Evolutionary conservation across 1,140 invertebrate genomes (phyloP), one percentile per base, ranked within the genome.

Genomic region (Cephus cinctus): DNA sequence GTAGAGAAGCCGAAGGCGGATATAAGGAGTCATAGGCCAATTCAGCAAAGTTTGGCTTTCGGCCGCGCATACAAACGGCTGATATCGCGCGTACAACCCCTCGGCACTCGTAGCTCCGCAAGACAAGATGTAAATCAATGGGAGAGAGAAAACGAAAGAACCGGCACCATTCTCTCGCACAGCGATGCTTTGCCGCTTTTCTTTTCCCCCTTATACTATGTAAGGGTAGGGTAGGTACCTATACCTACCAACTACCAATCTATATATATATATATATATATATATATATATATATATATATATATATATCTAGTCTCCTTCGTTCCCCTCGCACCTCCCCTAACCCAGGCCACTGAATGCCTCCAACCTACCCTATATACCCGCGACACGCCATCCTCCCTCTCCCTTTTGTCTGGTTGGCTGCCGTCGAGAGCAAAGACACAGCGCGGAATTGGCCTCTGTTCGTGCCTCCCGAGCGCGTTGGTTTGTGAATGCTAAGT

Each of bases 111-210:
- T 36, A 45, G 22, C 32, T 41, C 42, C 43, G 43, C 58, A 59
- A 66, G 67, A 68, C 69, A 65, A 69, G 68, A 73, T 75, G 69
- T 73, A 73, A 73, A 75, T 75, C 72, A 72, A 73, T 71, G 72
- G 63, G 54, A 59, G 57, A 50, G 55, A 52, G 48, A 47, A 65
- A 59, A 63, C 59, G 61, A 63, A 62, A 48, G 53, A 60, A 59
- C 48, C 44, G 48, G 59, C 50, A 54, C 56, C 47, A 52, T 59
- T 64, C 43, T 46, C 43, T 38, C 39, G 40, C 54, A 43, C 40
- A 23, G 44, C 34, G 35, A 43, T 36, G 16, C 45, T 35, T 21
- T 42, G 21, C 39, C 56, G 35, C 52, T 43, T 66, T 52, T 56
- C 54, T 59, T 44, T 43, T 46, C 50, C 50, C 32, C 35, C 45